Evolutionary conservation across 2,113 vertebrate genomes (phyloP).

Genomic region (Gobius niger): DNA sequence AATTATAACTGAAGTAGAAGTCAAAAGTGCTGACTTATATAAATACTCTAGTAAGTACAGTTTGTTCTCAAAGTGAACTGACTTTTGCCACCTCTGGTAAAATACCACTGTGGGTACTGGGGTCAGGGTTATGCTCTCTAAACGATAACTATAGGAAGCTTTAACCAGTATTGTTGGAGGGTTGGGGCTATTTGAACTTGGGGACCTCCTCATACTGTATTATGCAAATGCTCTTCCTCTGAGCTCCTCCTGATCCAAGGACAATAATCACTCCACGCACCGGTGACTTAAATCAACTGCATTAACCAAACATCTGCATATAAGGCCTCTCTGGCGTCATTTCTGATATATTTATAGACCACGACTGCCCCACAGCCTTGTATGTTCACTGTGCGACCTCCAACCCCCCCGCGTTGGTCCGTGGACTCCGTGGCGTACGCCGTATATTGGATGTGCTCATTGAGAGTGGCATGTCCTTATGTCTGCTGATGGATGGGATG

Average conservation of each 20-base stretch:
- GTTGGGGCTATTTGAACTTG: slow-evolving; percentile 50
- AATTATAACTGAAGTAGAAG: no score
- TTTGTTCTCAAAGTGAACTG: no score
- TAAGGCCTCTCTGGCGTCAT: neutral
- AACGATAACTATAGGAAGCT: neutral
- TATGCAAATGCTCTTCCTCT: slow-evolving; percentile 73
- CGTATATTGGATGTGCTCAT: slow-evolving; percentile 16
- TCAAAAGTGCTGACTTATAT: no score
- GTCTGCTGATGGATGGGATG: slow-evolving; percentile 38
- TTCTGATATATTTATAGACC: neutral
- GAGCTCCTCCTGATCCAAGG: neutral
- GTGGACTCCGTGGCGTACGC: slow-evolving; percentile 6
- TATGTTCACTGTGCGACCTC: slow-evolving; percentile 8
- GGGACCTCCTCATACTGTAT: slow-evolving; percentile 75
- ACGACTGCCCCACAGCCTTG: neutral
- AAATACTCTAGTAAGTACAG: no score
- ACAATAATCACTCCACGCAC: neutral
- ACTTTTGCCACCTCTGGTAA: no score
- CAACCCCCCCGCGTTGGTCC: slow-evolving; percentile 25
- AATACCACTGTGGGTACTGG: no score
- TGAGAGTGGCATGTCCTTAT: slow-evolving; percentile 7
- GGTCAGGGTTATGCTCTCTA: neutral
- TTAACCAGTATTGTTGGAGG: neutral
- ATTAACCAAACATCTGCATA: neutral
- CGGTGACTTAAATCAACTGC: neutral